These are phyloP conservation scores for Galerucella pusilla DNA, from an alignment of 2,888 invertebrate species.

Conservation along the genomic window DNA sequence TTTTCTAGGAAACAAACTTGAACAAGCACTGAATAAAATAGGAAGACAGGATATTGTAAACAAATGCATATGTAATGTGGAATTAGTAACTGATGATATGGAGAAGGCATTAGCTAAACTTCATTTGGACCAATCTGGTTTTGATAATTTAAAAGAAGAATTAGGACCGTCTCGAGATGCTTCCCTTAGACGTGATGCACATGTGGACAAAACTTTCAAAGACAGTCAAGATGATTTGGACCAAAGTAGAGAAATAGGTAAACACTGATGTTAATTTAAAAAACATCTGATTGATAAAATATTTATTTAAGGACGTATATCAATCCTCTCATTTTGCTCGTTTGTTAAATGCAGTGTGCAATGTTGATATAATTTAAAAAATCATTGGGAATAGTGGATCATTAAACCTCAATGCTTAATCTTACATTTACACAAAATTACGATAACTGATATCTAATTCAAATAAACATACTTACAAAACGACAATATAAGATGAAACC, in stretches of 20 bases:
- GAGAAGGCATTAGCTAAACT: constrained; percentile 76
- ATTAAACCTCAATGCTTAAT: too few relatives aligned
- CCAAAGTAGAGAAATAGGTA: constrained; percentile 51
- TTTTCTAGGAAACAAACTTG: constrained; percentile 75
- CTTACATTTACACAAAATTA: too few relatives aligned
- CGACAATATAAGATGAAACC: too few relatives aligned
- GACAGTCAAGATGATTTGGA: constrained; percentile 61
- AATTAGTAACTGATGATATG: constrained; percentile 80
- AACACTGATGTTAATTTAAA: neutral
- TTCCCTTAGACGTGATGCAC: constrained; percentile 75
- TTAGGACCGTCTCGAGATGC: constrained; percentile 79
- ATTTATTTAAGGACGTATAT: too few relatives aligned
- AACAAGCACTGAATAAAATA: constrained; percentile 81
- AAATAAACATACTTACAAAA: too few relatives aligned
- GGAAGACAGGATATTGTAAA: constrained; percentile 85
- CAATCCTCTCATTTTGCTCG: too few relatives aligned
- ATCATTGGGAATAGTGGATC: too few relatives aligned
- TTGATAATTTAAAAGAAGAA: constrained; percentile 78
- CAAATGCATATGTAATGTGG: constrained; percentile 80
- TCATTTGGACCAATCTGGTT: constrained; percentile 73
- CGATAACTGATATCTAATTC: too few relatives aligned
- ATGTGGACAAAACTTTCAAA: constrained; percentile 60
- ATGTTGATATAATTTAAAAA: too few relatives aligned
- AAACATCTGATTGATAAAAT: neutral
- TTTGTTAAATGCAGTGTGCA: too few relatives aligned